Percentiles rank a stretch among this genome's conserved stretches.
Evolutionary conservation across 2,113 vertebrate genomes (phyloP).

Genomic region (Melanotaenia duboulayi): DNA sequence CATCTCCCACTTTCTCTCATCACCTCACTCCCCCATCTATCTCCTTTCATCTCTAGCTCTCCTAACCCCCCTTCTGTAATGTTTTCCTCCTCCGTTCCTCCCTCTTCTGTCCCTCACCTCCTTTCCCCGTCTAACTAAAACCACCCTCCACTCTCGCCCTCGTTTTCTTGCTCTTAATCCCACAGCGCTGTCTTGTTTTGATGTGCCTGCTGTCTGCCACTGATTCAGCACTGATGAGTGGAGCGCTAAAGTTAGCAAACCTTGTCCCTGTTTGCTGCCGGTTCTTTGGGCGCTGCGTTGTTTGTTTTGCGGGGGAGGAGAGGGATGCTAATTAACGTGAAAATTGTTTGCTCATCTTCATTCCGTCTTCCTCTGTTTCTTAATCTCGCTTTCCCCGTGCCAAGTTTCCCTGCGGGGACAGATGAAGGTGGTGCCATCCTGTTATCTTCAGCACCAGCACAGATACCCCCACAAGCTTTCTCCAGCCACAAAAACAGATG

Average conservation of each 20-base stretch:
- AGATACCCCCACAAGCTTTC: constrained; percentile 16
- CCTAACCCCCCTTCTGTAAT: background rate
- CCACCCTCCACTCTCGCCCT: background rate
- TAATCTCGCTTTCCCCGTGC: constrained; percentile 39
- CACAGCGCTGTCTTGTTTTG: constrained; percentile 26
- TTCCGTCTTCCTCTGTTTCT: constrained; percentile 28
- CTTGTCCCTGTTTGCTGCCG: constrained; percentile 58
- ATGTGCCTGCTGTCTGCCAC: constrained; percentile 31
- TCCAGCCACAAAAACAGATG: constrained; percentile 20
- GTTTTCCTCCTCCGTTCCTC: background rate
- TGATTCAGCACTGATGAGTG: constrained; percentile 61
- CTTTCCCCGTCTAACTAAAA: background rate
- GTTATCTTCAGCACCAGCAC: constrained; percentile 64
- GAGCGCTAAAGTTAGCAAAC: constrained; percentile 49
- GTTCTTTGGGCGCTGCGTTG: constrained; percentile 47
- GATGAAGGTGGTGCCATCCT: constrained; percentile 56
- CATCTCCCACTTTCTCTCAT: background rate
- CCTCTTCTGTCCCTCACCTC: constrained; percentile 1
- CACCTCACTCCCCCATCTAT: background rate
- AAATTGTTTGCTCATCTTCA: constrained; percentile 59
- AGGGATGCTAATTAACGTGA: constrained; percentile 66
- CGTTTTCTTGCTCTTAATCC: constrained; percentile 45
- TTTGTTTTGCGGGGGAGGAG: constrained; percentile 60
- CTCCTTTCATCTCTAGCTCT: background rate
- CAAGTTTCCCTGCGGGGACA: constrained; percentile 55